Conservation (phyloP, 2,113 vertebrate genomes). For the Cottus gobio region DNA sequence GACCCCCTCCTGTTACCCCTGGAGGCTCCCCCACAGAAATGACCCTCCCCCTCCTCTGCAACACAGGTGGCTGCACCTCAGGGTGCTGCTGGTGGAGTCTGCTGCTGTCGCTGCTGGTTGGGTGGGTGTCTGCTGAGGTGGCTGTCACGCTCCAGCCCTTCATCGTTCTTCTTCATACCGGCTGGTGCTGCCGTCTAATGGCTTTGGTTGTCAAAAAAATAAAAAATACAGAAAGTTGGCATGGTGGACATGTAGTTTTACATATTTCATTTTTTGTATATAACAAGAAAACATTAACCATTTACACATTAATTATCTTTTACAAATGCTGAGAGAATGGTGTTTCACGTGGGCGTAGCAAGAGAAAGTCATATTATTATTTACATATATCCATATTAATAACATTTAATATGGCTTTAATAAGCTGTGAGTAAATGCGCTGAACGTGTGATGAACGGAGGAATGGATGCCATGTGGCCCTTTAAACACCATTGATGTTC, state of each 20-base stretch:
- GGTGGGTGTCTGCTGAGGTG: too few relatives aligned
- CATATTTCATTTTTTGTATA: not conserved
- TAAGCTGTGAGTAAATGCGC: not conserved
- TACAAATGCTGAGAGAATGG: not conserved
- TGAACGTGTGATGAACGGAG: not conserved
- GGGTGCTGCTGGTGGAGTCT: too few relatives aligned
- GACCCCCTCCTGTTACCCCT: too few relatives aligned
- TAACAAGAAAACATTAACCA: not conserved
- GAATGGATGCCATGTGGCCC: not conserved
- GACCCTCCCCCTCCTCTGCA: too few relatives aligned
- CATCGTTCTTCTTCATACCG: not conserved
- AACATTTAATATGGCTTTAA: not conserved
- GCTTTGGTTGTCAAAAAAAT: not conserved
- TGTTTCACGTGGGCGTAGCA: not conserved
- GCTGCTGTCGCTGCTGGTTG: not conserved
- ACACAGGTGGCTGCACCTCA: too few relatives aligned
- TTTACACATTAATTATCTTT: not conserved
- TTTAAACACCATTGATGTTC: not conserved
- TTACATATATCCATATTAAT: not conserved
- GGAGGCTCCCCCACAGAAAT: too few relatives aligned
- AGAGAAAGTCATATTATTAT: not conserved
- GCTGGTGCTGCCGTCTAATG: not conserved
- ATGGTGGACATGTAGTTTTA: not conserved
- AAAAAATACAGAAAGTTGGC: not conserved
- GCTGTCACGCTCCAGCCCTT: not conserved